Conservation (phyloP, 2,113 vertebrate genomes). For the Mustelus asterias region DNA sequence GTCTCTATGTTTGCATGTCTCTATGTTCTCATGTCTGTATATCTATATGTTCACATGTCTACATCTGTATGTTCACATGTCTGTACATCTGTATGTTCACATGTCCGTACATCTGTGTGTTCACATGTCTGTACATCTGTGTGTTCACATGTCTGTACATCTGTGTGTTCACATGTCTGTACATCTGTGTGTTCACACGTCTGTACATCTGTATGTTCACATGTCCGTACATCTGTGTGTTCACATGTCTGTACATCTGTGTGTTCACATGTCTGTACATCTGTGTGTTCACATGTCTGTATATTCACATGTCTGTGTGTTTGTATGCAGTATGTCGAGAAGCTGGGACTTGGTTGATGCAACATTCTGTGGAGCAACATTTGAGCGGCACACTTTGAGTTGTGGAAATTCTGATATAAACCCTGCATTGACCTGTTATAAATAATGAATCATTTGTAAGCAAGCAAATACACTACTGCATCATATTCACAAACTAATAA, state of each 20-base stretch:
- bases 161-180: no score
- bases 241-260: no score
- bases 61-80: not conserved
- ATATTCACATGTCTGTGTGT: not conserved
- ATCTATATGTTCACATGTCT: no score
- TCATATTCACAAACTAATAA: not conserved
- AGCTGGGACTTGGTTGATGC: not conserved
- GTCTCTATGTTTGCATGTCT: not conserved
- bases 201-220: no score
- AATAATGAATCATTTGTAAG: not conserved
- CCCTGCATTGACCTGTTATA: not conserved
- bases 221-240: not conserved
- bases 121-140: no score
- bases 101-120: no score
- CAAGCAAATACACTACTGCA: not conserved
- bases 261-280: no score
- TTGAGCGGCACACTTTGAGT: not conserved
- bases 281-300: no score
- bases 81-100: no score
- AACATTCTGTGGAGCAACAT: not conserved
- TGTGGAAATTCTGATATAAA: not conserved
- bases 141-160: not conserved
- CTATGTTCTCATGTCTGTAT: not conserved
- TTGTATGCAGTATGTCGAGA: not conserved
- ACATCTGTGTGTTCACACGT: not conserved